A percentile compares a stretch with the other conserved stretches of the same genome.
These are phyloP conservation scores for Zaprionus gabonicus DNA, from an alignment of 1,140 invertebrate genomes.

Conservation along the genomic window DNA sequence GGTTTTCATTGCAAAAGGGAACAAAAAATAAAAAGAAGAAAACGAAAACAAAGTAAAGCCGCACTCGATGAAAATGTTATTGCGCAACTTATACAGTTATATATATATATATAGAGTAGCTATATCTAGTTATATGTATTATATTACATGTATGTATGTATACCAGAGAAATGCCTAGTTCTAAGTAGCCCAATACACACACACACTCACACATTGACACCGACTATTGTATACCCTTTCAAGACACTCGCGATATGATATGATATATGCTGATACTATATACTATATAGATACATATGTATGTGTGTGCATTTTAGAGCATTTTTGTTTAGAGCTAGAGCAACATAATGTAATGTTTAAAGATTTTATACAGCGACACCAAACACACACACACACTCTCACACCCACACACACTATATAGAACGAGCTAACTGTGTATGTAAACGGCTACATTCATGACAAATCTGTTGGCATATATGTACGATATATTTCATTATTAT, in stretches of 20 bases:
- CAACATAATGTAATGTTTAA: constrained; percentile 40
- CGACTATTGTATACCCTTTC: constrained; percentile 53
- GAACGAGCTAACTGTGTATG: constrained; percentile 17
- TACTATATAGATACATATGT: constrained; percentile 9
- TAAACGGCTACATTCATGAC: constrained; percentile 17
- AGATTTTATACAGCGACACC: constrained; percentile 59
- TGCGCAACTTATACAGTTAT: constrained; percentile 33
- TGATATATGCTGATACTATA: constrained; percentile 22
- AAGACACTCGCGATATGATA: constrained; percentile 24
- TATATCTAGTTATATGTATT: constrained; percentile 34
- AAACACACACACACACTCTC: background rate
- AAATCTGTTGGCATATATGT: constrained; percentile 43
- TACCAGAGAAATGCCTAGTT: constrained; percentile 45
- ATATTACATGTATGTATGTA: constrained; percentile 28
- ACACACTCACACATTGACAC: constrained; percentile 16
- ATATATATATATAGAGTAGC: constrained; percentile 19
- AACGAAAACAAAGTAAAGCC: background rate
- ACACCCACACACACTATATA: constrained; percentile 10
- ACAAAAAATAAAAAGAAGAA: constrained; percentile 57
- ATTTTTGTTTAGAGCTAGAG: constrained; percentile 56
- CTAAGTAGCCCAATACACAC: constrained; percentile 32
- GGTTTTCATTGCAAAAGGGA: constrained; percentile 73
- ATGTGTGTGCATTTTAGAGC: constrained; percentile 63
- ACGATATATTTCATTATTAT: constrained; percentile 34
- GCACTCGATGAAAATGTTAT: constrained; percentile 42